Conservation (phyloP, 35 echinoderm and acorn worm genomes). For the Acanthaster planci region DNA sequence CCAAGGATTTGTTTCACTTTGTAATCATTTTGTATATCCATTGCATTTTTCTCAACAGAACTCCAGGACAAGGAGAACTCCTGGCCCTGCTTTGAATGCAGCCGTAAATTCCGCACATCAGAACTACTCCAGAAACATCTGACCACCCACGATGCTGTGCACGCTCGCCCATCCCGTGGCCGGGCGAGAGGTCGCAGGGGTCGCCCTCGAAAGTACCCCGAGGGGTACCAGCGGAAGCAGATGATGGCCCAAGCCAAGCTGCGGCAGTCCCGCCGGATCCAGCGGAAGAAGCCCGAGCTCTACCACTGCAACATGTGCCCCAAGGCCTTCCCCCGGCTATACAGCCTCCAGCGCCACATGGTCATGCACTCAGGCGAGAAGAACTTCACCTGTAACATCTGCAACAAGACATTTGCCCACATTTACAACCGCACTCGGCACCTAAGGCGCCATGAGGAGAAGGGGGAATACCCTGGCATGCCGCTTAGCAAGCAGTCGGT, state of each 20-base stretch:
- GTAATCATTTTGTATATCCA: constrained; percentile 22
- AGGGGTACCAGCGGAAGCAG: constrained; percentile 62
- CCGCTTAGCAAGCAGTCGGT: constrained; percentile 39
- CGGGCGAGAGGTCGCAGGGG: constrained; percentile 58
- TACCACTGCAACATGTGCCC: constrained; percentile 71
- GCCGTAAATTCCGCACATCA: constrained; percentile 84
- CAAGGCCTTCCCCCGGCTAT: constrained; percentile 79
- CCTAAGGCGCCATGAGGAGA: constrained; percentile 79
- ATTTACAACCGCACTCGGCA: constrained; percentile 84
- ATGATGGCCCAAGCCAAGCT: constrained; percentile 56
- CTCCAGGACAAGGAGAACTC: constrained; percentile 96
- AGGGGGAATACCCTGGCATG: constrained; percentile 58
- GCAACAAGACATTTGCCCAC: constrained; percentile 89
- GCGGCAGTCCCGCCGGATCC: constrained; percentile 37
- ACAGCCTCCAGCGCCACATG: constrained; percentile 83
- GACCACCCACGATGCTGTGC: constrained; percentile 76
- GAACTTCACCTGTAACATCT: constrained; percentile 88
- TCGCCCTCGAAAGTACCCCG: constrained; percentile 78
- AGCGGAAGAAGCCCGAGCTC: constrained; percentile 52
- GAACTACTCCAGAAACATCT: constrained; percentile 95
- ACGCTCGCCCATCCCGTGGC: constrained; percentile 52
- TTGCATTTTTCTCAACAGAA: constrained; percentile 46
- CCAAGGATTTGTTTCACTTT: not conserved
- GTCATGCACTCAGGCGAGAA: constrained; percentile 92
- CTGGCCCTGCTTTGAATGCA: constrained; percentile 97